These are phyloP conservation scores for Darevskia nairensis DNA, from an alignment of 2,797 vertebrate species.

Conservation along the genomic window DNA sequence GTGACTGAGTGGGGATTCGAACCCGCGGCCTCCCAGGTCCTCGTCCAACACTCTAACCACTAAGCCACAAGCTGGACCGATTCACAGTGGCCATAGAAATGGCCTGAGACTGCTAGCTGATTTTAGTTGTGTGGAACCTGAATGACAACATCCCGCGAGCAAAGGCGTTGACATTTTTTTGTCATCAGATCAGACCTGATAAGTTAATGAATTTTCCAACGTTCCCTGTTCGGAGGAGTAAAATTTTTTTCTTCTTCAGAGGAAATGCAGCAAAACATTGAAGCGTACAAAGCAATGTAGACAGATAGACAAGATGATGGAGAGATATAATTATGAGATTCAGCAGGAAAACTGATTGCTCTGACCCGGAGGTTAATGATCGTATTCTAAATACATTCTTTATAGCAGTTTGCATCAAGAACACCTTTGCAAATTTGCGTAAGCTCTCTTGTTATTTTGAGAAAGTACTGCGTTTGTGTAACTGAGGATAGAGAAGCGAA, in stretches of 20 bases:
- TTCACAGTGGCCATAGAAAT: background rate
- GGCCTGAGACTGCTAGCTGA: background rate
- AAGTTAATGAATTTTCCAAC: conserved; percentile 35
- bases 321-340: conserved; percentile 68
- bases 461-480: conserved; percentile 48
- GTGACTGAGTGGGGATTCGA: too few relatives aligned
- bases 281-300: conserved; percentile 43
- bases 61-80: background rate
- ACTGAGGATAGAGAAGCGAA: conserved; percentile 19
- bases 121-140: background rate
- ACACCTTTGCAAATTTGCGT: conserved; percentile 61
- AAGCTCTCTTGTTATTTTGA: conserved; percentile 44
- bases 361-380: conserved; percentile 72
- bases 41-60: too few relatives aligned
- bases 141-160: background rate
- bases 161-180: background rate
- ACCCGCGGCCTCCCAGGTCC: too few relatives aligned
- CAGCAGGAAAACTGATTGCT: conserved; percentile 69
- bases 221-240: conserved; percentile 7
- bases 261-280: conserved; percentile 43
- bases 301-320: conserved; percentile 61
- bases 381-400: conserved; percentile 68
- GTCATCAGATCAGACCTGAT: background rate
- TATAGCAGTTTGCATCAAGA: conserved; percentile 61
- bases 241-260: background rate